Conservation (phyloP, 1,140 invertebrate genomes). For the Drosophila oshimai region DNA sequence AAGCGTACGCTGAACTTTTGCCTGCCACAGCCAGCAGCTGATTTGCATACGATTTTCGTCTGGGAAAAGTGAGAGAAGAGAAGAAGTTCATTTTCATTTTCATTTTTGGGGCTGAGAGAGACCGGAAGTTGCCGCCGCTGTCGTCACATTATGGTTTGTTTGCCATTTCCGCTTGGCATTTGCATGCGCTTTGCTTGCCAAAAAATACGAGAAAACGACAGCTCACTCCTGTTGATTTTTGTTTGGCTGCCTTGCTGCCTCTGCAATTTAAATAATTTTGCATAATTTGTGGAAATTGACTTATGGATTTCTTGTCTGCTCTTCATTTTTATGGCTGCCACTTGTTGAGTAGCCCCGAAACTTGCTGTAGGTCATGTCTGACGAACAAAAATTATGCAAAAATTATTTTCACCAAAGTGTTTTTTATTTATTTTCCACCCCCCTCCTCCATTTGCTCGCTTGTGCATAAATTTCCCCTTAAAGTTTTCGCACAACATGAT, state of each 20-base stretch:
- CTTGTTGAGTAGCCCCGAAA: conserved; percentile 59
- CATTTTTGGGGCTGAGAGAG: conserved; percentile 51
- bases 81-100: conserved; percentile 36
- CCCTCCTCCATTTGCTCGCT: background rate
- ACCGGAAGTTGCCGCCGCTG: conserved; percentile 64
- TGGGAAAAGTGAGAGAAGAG: too few relatives aligned
- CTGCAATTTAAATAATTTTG: conserved; percentile 82
- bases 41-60: conserved; percentile 81
- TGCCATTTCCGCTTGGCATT: conserved; percentile 79
- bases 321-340: conserved; percentile 73
- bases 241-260: conserved; percentile 36
- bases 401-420: conserved; percentile 65
- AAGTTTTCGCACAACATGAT: conserved; percentile 75
- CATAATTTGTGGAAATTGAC: conserved; percentile 82
- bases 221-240: conserved; percentile 54
- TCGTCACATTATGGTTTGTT: conserved; percentile 81
- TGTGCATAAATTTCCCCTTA: conserved; percentile 64
- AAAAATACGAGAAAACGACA: conserved; percentile 20
- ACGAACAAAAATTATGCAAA: conserved; percentile 63
- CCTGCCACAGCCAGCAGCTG: conserved; percentile 50
- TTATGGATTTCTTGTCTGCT: conserved; percentile 76
- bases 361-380: conserved; percentile 79
- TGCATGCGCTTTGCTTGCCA: conserved; percentile 67
- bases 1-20: conserved; percentile 80
- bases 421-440: conserved; percentile 38